phyloP scores from a whole-genome alignment of 2,113 vertebrate genomes.

The Thunnus thynnus region DNA sequence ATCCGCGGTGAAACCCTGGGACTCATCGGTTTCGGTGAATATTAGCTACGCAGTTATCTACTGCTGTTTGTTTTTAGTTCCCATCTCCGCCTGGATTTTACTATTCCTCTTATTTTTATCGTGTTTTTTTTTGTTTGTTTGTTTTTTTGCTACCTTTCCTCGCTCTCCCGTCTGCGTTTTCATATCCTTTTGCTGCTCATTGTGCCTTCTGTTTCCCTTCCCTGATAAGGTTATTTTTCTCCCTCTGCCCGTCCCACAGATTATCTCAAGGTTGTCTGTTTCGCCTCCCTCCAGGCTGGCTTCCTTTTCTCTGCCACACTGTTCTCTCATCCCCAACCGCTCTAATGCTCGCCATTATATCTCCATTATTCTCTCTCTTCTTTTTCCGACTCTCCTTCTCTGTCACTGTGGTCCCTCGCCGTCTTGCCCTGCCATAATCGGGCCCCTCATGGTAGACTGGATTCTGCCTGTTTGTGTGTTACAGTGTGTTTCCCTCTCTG shows the following conservation, averaged over 20 bases:
- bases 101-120: neutral
- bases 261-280: slow-evolving; percentile 78
- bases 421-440: slow-evolving; percentile 53
- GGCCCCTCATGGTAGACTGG: slow-evolving; percentile 36
- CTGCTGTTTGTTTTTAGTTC: neutral
- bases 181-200: slow-evolving; percentile 45
- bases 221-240: slow-evolving; percentile 69
- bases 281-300: slow-evolving; percentile 57
- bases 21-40: slow-evolving; percentile 95
- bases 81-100: neutral
- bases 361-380: slow-evolving; percentile 48
- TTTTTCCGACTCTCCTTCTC: slow-evolving; percentile 34
- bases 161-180: slow-evolving; percentile 29
- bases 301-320: slow-evolving; percentile 58
- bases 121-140: neutral
- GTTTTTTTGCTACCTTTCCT: neutral
- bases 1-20: slow-evolving; percentile 96
- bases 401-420: slow-evolving; percentile 43
- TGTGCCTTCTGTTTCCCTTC: slow-evolving; percentile 60
- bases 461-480: slow-evolving; percentile 23
- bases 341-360: slow-evolving; percentile 63
- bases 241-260: slow-evolving; percentile 53
- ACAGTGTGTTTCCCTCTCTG: slow-evolving; percentile 3
- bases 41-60: neutral
- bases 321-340: slow-evolving; percentile 47